Evolutionary conservation across 2,888 invertebrate species (phyloP).

Genomic region (Caenorhabditis macrosperma): DNA sequence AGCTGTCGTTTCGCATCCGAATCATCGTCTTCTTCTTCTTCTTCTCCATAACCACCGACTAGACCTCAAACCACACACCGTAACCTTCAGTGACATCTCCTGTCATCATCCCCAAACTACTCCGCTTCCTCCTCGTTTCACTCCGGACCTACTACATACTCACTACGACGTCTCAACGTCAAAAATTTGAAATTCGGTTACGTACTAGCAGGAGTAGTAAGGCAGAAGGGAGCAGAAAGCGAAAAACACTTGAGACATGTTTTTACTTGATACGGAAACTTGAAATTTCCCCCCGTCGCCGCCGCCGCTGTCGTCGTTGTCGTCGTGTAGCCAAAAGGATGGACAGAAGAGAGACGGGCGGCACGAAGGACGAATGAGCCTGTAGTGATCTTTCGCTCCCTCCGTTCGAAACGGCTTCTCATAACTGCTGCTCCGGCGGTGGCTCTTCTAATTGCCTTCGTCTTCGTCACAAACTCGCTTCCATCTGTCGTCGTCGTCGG

Average conservation of each 20-base stretch:
- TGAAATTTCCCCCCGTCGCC: slow-evolving; percentile 35
- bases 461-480: slow-evolving; percentile 21
- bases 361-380: no score
- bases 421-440: not conserved
- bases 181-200: slow-evolving; percentile 45
- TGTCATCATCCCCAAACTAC: no score
- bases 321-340: not conserved
- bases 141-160: not conserved
- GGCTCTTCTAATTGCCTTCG: slow-evolving; percentile 48
- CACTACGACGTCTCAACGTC: slow-evolving; percentile 8
- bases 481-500: slow-evolving; percentile 17
- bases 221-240: slow-evolving; percentile 23
- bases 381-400: no score
- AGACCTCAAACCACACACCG: no score
- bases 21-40: no score
- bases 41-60: no score
- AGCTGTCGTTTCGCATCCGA: no score
- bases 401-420: not conserved
- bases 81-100: not conserved
- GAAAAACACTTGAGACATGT: slow-evolving; percentile 55
- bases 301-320: no score
- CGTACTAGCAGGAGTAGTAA: slow-evolving; percentile 21
- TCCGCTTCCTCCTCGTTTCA: not conserved
- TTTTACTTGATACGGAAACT: slow-evolving; percentile 55
- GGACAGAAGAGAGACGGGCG: not conserved